Percentiles rank a stretch among this genome's conserved stretches.
phyloP scores from a whole-genome alignment of 2,113 vertebrate genomes.

The Gambusia affinis region DNA sequence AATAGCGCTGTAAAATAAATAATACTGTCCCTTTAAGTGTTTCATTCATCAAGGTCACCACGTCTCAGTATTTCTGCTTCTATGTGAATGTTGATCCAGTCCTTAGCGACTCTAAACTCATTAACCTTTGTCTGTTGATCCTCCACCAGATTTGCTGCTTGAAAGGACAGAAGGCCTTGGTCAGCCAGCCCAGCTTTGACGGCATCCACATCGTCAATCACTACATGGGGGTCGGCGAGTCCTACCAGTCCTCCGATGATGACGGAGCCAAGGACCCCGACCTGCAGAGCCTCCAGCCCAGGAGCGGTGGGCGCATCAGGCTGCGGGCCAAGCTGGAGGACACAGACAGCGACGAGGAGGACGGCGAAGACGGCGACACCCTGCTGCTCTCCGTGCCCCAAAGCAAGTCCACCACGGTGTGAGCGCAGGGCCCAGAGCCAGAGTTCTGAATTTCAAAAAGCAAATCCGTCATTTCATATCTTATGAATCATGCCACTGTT shows the following conservation, averaged over 20 bases:
- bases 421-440: slow-evolving; percentile 55
- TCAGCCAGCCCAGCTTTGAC: slow-evolving; percentile 88
- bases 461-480: slow-evolving; percentile 57
- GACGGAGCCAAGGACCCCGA: slow-evolving; percentile 79
- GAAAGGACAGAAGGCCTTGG: slow-evolving; percentile 86
- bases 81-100: neutral
- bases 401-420: slow-evolving; percentile 89
- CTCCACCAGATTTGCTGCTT: slow-evolving; percentile 89
- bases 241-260: slow-evolving; percentile 92
- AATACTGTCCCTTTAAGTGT: no score
- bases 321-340: slow-evolving; percentile 82
- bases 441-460: slow-evolving; percentile 28
- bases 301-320: slow-evolving; percentile 76
- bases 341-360: slow-evolving; percentile 87
- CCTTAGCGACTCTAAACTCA: neutral
- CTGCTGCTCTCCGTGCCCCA: slow-evolving; percentile 71
- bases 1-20: no score
- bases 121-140: neutral
- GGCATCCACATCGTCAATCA: slow-evolving; percentile 96
- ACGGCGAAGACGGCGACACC: slow-evolving; percentile 66
- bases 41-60: neutral
- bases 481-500: slow-evolving; percentile 26
- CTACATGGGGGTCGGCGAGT: slow-evolving; percentile 86
- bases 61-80: neutral
- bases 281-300: slow-evolving; percentile 34